These are phyloP conservation scores for Plagiodera versicolora DNA, from an alignment of 2,888 invertebrate genomes.

Conservation along the genomic window DNA sequence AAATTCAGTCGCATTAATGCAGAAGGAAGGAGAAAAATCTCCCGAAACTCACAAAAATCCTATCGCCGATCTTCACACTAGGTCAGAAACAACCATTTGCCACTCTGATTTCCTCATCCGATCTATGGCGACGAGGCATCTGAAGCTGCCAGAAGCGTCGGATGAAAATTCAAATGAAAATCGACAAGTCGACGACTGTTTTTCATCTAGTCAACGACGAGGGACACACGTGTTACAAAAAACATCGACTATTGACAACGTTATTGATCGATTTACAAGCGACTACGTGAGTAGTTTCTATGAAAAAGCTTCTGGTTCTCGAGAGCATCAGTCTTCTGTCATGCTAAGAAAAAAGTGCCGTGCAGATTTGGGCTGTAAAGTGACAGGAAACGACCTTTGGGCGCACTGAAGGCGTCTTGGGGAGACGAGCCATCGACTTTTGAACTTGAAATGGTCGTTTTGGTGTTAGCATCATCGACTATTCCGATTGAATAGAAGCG, in stretches of 20 bases:
- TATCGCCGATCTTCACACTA: background rate
- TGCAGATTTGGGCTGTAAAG: conserved; percentile 33
- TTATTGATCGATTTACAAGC: conserved; percentile 45
- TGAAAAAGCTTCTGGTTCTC: conserved; percentile 36
- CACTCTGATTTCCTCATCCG: background rate
- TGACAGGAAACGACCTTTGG: background rate
- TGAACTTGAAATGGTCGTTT: too few species aligned
- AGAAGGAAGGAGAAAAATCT: background rate
- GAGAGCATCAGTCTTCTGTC: conserved; percentile 34
- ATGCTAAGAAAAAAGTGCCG: conserved; percentile 32
- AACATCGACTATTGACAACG: conserved; percentile 39
- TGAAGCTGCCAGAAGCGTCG: background rate
- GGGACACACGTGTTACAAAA: conserved; percentile 26
- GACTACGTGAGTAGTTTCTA: conserved; percentile 41
- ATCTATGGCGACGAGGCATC: background rate
- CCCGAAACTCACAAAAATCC: background rate
- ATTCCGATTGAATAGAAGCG: too few species aligned
- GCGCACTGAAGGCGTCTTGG: background rate
- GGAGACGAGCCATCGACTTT: background rate
- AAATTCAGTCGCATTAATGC: too few species aligned
- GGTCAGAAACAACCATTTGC: background rate
- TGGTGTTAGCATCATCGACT: too few species aligned
- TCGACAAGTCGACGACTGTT: conserved; percentile 9
- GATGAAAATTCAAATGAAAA: background rate
- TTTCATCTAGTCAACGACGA: conserved; percentile 13